A percentile compares a stretch with the other conserved stretches of the same genome.
phyloP scores from a whole-genome alignment of 92 coral and sea anemone genomes.

The Zoanthus solanderi region DNA sequence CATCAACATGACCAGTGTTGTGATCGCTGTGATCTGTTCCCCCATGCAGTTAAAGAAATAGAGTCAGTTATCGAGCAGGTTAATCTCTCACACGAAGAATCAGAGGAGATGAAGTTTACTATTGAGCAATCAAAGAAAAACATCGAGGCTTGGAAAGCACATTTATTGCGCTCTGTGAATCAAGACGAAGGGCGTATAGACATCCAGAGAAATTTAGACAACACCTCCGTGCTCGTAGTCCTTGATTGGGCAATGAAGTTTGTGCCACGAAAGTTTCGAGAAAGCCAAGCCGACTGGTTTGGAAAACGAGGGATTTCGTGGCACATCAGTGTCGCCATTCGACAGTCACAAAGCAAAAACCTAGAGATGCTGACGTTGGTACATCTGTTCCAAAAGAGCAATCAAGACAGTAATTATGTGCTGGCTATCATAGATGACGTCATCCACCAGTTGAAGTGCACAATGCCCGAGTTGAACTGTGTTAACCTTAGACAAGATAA shows the following conservation, averaged over 20 bases:
- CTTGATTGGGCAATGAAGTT: slow-evolving; percentile 59
- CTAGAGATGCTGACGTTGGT: slow-evolving; percentile 66
- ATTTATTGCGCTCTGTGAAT: slow-evolving; percentile 56
- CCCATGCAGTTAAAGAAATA: too few relatives aligned
- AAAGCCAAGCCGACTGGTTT: slow-evolving; percentile 69
- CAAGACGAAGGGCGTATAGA: neutral
- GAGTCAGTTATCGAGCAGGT: too few relatives aligned
- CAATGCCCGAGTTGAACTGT: too few relatives aligned
- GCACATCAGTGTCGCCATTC: slow-evolving; percentile 67
- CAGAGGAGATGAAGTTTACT: too few relatives aligned
- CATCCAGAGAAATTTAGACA: too few relatives aligned
- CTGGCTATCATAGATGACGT: too few relatives aligned
- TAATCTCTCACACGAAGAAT: too few relatives aligned
- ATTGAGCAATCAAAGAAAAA: neutral
- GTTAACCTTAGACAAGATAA: too few relatives aligned
- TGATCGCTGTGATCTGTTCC: too few relatives aligned
- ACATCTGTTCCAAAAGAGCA: slow-evolving; percentile 65
- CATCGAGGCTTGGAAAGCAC: slow-evolving; percentile 63
- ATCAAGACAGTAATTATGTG: slow-evolving; percentile 43
- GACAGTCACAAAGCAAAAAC: slow-evolving; percentile 27
- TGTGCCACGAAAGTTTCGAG: slow-evolving; percentile 68
- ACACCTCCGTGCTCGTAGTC: slow-evolving; percentile 40
- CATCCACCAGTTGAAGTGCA: too few relatives aligned
- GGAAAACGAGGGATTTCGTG: slow-evolving; percentile 61
- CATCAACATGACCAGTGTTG: too few relatives aligned